Evolutionary conservation across 2,113 vertebrate genomes (phyloP).

Genomic region (Abramis brama): DNA sequence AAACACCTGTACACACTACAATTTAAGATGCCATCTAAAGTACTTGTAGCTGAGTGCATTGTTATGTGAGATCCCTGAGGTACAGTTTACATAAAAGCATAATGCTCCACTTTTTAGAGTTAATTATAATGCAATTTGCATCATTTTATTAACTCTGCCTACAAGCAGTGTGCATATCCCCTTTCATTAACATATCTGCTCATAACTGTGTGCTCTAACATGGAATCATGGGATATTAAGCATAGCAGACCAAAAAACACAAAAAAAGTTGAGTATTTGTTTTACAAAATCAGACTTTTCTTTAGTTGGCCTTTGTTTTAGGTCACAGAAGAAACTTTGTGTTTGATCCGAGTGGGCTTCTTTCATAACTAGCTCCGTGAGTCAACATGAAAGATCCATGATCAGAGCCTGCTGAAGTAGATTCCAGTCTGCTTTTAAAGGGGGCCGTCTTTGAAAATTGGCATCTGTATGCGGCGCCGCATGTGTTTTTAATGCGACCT

Average conservation of each 20-base stretch:
- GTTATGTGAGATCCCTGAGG: conserved; percentile 8
- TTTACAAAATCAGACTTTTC: background rate
- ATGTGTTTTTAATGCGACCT: conserved; percentile 78
- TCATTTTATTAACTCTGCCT: conserved; percentile 28
- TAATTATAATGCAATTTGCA: conserved; percentile 16
- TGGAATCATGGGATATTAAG: background rate
- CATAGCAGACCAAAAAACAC: background rate
- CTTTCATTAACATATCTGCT: conserved; percentile 13
- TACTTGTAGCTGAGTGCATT: conserved; percentile 20
- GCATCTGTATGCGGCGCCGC: conserved; percentile 1
- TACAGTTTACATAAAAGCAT: conserved; percentile 24
- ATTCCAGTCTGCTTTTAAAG: background rate
- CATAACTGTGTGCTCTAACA: background rate
- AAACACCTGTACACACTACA: background rate
- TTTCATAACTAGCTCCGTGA: conserved; percentile 7
- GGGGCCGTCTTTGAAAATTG: conserved; percentile 20
- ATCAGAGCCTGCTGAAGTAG: conserved; percentile 8
- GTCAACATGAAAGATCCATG: conserved; percentile 19
- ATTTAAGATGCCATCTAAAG: background rate
- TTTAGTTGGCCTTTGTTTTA: conserved; percentile 19
- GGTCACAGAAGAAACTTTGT: conserved; percentile 18
- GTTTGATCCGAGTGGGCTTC: conserved; percentile 29
- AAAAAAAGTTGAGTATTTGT: background rate
- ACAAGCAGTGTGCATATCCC: background rate
- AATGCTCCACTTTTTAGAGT: conserved; percentile 27